Evolutionary conservation across 2,888 invertebrate species (phyloP).

Genomic region (Pollenia amentaria): DNA sequence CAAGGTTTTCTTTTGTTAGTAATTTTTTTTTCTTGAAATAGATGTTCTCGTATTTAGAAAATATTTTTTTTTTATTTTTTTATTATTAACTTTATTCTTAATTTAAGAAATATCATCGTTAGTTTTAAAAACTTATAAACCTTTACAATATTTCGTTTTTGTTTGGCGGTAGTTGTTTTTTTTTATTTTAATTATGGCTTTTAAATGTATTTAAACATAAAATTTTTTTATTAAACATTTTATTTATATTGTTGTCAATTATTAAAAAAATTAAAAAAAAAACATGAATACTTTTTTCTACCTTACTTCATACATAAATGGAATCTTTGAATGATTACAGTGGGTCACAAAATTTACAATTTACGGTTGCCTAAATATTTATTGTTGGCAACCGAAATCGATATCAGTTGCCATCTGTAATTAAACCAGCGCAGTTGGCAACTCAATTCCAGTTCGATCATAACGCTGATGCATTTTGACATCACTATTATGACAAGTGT

Average conservation of each 20-base stretch:
- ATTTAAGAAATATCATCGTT: background rate
- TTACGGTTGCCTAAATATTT: background rate
- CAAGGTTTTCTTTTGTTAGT: constrained; percentile 52
- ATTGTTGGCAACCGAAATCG: too few species aligned
- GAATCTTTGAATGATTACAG: constrained; percentile 20
- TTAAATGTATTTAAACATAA: constrained; percentile 47
- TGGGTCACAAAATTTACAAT: background rate
- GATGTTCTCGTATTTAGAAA: constrained; percentile 8
- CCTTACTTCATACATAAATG: background rate
- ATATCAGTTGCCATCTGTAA: too few species aligned
- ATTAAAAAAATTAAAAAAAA: constrained; percentile 31
- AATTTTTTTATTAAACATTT: constrained; percentile 23
- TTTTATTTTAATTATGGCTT: constrained; percentile 43
- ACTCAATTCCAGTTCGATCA: too few species aligned
- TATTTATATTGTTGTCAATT: constrained; percentile 61
- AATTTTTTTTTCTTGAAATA: constrained; percentile 34
- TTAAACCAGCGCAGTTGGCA: too few species aligned
- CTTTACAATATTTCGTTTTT: background rate
- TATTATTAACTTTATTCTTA: background rate
- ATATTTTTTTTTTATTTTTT: constrained; percentile 15
- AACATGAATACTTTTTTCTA: constrained; percentile 38
- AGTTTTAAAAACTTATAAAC: background rate
- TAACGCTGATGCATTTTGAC: too few species aligned
- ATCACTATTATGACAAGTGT: too few species aligned
- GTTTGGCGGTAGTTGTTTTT: constrained; percentile 35